Evolutionary conservation across 2,797 vertebrate species (phyloP).

Genomic region (Fundulus diaphanus): DNA sequence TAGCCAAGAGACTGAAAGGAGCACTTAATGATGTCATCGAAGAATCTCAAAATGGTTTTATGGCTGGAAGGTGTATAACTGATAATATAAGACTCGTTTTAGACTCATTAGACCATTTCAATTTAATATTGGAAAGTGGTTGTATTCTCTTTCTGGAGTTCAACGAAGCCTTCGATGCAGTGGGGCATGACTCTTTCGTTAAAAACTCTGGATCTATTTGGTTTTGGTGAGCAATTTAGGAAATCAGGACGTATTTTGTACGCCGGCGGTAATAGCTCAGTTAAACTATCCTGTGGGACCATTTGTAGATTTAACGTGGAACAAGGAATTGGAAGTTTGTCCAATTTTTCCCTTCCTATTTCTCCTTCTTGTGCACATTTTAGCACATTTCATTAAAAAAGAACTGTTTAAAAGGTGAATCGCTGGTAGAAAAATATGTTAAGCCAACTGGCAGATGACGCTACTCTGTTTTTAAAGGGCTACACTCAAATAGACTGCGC

Average conservation of each 20-base stretch:
- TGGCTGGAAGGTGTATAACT: background rate
- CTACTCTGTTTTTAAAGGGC: background rate
- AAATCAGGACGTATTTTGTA: background rate
- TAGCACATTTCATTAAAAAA: background rate
- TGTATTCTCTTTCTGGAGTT: background rate
- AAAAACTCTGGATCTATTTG: background rate
- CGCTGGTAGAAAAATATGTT: background rate
- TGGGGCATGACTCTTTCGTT: background rate
- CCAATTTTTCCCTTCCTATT: background rate
- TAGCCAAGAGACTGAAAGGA: background rate
- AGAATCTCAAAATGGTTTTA: background rate
- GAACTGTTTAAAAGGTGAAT: background rate
- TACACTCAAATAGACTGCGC: background rate
- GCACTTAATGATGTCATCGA: background rate
- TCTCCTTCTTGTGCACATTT: background rate
- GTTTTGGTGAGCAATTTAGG: no score
- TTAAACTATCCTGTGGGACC: background rate
- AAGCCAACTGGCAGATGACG: background rate
- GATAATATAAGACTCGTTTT: background rate
- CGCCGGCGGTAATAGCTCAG: background rate
- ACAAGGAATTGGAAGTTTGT: background rate
- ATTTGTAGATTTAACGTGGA: background rate
- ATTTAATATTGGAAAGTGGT: background rate
- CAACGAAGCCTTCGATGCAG: background rate
- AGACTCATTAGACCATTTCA: background rate